These are phyloP conservation scores for Cerceris ruficornis DNA, from an alignment of 2,888 invertebrate species.

Conservation along the genomic window DNA sequence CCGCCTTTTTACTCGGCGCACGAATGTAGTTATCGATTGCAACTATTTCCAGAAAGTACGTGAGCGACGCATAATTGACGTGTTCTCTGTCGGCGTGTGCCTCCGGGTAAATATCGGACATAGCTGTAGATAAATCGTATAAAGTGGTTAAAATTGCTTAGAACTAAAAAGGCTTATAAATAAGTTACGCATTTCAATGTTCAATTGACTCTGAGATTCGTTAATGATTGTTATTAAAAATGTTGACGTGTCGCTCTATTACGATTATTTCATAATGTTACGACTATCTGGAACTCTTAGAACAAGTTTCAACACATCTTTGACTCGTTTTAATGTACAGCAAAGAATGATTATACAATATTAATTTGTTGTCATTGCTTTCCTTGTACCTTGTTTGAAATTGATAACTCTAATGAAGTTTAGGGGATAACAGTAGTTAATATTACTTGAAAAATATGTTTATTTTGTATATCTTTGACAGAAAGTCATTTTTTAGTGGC, in stretches of 20 bases:
- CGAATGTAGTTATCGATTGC: constrained; percentile 70
- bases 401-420: no score
- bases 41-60: constrained; percentile 72
- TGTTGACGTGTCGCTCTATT: constrained; percentile 3
- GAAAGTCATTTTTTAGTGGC: not conserved
- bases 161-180: not conserved
- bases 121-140: not conserved
- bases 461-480: not conserved
- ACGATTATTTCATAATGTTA: constrained; percentile 23
- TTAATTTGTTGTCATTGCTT: not conserved
- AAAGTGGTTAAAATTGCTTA: not conserved
- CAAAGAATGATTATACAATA: not conserved
- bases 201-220: not conserved
- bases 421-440: not conserved
- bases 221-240: not conserved
- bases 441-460: not conserved
- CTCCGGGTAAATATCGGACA: constrained; percentile 4
- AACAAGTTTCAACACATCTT: not conserved
- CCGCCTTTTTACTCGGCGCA: constrained; percentile 31
- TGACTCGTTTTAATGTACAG: not conserved
- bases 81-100: constrained; percentile 7
- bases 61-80: constrained; percentile 65
- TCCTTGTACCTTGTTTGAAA: not conserved
- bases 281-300: not conserved
- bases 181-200: not conserved